Evolutionary conservation across 2,888 invertebrate species (phyloP).

Genomic region (Terebella lapidaria): DNA sequence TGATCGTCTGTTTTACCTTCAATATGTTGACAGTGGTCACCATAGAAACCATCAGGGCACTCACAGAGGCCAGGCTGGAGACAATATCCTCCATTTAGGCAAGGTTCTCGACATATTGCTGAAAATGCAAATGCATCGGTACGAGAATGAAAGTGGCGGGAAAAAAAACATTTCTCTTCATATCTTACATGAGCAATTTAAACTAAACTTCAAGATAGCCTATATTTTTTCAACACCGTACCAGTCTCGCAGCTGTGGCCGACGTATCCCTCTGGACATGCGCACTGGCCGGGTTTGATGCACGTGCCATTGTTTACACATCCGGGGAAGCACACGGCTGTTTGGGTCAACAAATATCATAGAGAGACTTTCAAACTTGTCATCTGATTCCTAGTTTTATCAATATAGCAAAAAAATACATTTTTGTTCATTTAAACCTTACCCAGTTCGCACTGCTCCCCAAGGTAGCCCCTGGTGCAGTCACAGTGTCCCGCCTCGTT

Average conservation of each 20-base stretch:
- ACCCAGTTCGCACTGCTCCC: slow-evolving; percentile 81
- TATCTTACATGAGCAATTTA: background rate
- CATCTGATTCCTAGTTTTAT: too few relatives aligned
- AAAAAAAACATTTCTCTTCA: background rate
- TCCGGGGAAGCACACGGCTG: slow-evolving; percentile 5
- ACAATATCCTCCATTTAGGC: slow-evolving; percentile 30
- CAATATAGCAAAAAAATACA: too few relatives aligned
- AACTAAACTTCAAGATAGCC: background rate
- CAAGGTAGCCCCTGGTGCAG: slow-evolving; percentile 30
- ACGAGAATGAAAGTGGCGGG: background rate
- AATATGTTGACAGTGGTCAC: slow-evolving; percentile 15
- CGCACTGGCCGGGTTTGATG: slow-evolving; percentile 24
- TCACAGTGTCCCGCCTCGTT: slow-evolving; percentile 25
- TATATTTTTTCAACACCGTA: slow-evolving; percentile 5
- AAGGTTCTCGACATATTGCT: slow-evolving; percentile 5
- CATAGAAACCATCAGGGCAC: slow-evolving; percentile 24
- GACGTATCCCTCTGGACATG: slow-evolving; percentile 29
- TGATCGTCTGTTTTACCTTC: slow-evolving; percentile 7
- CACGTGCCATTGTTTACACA: slow-evolving; percentile 27
- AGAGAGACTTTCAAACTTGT: too few relatives aligned
- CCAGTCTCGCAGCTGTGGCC: slow-evolving; percentile 28
- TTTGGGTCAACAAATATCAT: too few relatives aligned
- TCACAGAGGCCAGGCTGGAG: slow-evolving; percentile 26
- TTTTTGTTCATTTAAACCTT: slow-evolving; percentile 58
- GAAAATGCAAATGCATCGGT: background rate